Evolutionary conservation across 2,797 vertebrate genomes (phyloP).

Genomic region (Gambusia yucatana): DNA sequence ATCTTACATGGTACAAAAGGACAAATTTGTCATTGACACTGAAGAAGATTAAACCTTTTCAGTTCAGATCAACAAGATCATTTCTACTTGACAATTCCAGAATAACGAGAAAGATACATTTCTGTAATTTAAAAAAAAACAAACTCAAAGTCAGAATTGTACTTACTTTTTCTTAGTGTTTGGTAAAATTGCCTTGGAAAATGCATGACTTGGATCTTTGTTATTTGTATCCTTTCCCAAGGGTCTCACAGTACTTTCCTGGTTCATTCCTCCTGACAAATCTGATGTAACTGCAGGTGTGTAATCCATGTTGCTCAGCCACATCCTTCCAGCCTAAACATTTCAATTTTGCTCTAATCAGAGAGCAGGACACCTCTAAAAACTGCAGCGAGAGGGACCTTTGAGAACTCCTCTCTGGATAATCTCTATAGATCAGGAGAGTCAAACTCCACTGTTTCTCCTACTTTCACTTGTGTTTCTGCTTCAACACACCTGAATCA

Average conservation of each 20-base stretch:
- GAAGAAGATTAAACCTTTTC: background rate
- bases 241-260: background rate
- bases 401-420: background rate
- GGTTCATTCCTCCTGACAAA: background rate
- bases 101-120: background rate
- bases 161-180: background rate
- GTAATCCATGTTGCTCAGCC: background rate
- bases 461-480: background rate
- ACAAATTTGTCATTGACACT: background rate
- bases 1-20: background rate
- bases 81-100: background rate
- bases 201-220: background rate
- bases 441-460: background rate
- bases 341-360: background rate
- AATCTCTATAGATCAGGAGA: background rate
- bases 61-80: background rate
- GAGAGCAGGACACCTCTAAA: background rate
- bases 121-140: background rate
- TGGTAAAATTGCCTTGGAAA: background rate
- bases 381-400: background rate
- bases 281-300: background rate
- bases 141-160: background rate
- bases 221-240: background rate
- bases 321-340: background rate
- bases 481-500: constrained; percentile 1